phyloP scores from a whole-genome alignment of 2,113 vertebrate species.

The Calyptomena viridis region DNA sequence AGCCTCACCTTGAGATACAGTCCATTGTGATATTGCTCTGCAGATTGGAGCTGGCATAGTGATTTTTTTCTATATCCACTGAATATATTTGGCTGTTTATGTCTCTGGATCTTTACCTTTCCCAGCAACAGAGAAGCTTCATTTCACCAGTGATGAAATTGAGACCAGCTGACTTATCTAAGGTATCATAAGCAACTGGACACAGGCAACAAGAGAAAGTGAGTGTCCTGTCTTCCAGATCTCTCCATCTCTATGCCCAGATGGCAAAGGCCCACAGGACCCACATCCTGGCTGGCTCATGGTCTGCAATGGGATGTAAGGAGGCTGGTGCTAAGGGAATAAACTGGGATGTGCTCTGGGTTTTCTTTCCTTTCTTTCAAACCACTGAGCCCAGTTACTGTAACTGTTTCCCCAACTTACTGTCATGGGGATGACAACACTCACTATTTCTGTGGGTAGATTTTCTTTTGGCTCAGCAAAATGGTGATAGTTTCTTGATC shows the following conservation, averaged over 20 bases:
- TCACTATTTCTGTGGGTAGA: background rate
- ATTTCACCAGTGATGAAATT: background rate
- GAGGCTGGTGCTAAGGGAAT: background rate
- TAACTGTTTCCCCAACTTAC: background rate
- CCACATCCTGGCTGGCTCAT: background rate
- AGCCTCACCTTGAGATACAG: background rate
- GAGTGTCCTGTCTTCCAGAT: background rate
- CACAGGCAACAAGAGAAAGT: background rate
- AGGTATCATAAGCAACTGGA: background rate
- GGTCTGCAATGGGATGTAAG: fast-evolving
- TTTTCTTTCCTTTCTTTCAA: background rate
- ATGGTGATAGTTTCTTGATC: background rate
- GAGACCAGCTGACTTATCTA: background rate
- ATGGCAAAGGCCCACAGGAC: background rate
- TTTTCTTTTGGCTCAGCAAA: background rate
- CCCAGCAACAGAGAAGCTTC: background rate
- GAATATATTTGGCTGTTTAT: background rate
- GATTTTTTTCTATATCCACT: background rate
- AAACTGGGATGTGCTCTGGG: background rate
- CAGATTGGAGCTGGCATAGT: background rate
- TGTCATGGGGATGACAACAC: background rate
- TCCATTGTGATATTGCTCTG: background rate
- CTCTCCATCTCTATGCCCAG: background rate
- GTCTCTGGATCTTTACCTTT: background rate
- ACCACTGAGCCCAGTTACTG: background rate